Base-by-base conservation (phyloP, 2,888 invertebrate genomes). In the Axea sp. region DNA sequence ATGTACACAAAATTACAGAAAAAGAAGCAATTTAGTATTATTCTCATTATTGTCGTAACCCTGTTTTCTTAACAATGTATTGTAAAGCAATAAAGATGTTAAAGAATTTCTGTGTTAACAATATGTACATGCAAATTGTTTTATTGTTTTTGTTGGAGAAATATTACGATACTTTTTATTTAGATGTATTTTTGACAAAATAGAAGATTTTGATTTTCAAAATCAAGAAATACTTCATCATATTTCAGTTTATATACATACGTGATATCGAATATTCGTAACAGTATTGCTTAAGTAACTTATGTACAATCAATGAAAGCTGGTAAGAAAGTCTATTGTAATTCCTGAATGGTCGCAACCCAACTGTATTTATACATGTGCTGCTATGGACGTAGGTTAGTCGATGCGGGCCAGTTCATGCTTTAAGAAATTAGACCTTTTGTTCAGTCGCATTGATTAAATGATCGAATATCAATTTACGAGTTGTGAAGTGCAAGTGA, bases 291-390 rank as follows among this genome's bases (percentile, higher is more conserved):
- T 82, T 78, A 86, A 86, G 83, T 79, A 86, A 85, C 85, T 83
- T 80, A 86, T 86, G 84, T 79, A 75, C 76, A 78, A 84, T 83
- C 86, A 86, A 87, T 83, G 86, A 86, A 87, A 87, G 86, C 84
- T 78, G 80, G 78, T 77, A 87, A 87, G 87, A 87, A 87, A 87
- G 87, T 87, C 86, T 83, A 87, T 87, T 87, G 83, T 87, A 86
- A 87, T 87, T 87, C 87, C 81, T 83, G 83, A 75, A 85, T 83
- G 81, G 87, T 87, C 87, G 86, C 82, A 83, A 80, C 81, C 82
- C 81, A 81, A 87, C 84, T 86, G 86, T 87, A 87, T 86, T 87
- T 87, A 87, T 87, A 87, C 81, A 86, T 86, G 87, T 84, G 86
- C 84, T 77, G 78, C 82, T 82, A 83, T 85, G 83, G 81, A 79